Base-by-base conservation (phyloP, 2,113 vertebrate species). In the Pampusana beccarii region DNA sequence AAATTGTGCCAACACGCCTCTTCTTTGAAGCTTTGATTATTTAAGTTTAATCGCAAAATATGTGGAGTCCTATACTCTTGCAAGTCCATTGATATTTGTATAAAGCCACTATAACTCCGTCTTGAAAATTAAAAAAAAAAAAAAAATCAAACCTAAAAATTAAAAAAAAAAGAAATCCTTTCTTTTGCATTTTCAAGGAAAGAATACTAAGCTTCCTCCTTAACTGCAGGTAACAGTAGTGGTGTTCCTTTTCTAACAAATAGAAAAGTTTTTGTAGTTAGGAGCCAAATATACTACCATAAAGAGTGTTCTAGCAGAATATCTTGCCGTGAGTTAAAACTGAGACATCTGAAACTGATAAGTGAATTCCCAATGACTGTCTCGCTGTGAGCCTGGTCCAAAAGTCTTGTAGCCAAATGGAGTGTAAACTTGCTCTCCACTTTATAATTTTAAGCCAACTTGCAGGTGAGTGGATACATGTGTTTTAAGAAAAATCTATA, bases 381-480 rank as follows among this genome's bases (percentile, higher is more conserved):
- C 58, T 74, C 86, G 33, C 64, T 87, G 79, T 3, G 34, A 94
- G 70, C 51, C 69, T 78, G 31, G 48, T 61, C 50, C 79, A 57
- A 67, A 95, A 87, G 40, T 74, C 80, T 93, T 94, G 82, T 83
- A 89, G 89, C 42, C 40, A 83, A 88, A 90, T 31, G 53, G 61
- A 81, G 53, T 5, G 5, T 86, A 75, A 93, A 88, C 50, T 66
- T 89, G 54, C 53, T 69, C 71, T 86, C 0, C 0, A 84, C 71
- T 89, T 83, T 61, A 66, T 64, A 24, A 82, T 96, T 96, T 95
- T 53, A 69, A 81, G 81, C 26, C 60, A 85, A 74, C 20, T 57
- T 82, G 69, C 58, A 89, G 69, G 84, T 70, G 62, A 92, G 60
- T n/a, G 56, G 54, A 82, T 46, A 65, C 31, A 64, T 25, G 53